phyloP scores from a whole-genome alignment of 2,797 vertebrate species.

The Dicrostonyx torquatus region DNA sequence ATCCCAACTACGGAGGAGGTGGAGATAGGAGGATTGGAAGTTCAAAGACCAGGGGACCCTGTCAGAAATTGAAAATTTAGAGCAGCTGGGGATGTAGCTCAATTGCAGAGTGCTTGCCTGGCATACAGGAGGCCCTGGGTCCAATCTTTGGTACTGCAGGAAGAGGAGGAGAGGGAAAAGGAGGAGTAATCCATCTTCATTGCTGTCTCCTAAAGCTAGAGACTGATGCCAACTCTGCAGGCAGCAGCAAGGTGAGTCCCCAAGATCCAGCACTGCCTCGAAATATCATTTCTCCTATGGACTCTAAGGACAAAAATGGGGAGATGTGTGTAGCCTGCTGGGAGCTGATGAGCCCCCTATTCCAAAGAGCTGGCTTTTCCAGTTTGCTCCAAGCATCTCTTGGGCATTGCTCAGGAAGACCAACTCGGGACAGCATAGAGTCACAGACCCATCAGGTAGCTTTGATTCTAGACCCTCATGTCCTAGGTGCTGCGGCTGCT shows the following conservation, averaged over 20 bases:
- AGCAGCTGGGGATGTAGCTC: neutral
- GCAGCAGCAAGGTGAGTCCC: accelerated
- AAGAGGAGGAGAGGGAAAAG: too few species aligned
- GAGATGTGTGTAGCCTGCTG: neutral
- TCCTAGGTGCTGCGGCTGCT: neutral
- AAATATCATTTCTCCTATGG: neutral
- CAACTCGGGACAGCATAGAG: neutral
- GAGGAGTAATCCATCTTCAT: neutral
- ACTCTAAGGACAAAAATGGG: neutral
- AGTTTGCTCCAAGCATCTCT: neutral
- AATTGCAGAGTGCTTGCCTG: neutral
- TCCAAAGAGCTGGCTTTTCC: neutral
- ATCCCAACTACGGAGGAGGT: neutral
- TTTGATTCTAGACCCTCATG: accelerated
- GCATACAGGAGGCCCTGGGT: neutral
- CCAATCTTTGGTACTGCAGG: neutral
- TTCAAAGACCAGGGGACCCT: neutral
- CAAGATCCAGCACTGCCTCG: too few species aligned
- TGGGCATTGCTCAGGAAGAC: neutral
- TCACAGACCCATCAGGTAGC: neutral
- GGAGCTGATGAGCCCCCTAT: neutral
- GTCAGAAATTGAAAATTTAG: neutral
- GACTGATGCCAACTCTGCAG: accelerated
- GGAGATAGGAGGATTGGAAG: neutral
- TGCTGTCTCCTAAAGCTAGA: accelerated